These are phyloP conservation scores for Argopecten irradians DNA, from an alignment of 1,140 invertebrate genomes.

Conservation along the genomic window DNA sequence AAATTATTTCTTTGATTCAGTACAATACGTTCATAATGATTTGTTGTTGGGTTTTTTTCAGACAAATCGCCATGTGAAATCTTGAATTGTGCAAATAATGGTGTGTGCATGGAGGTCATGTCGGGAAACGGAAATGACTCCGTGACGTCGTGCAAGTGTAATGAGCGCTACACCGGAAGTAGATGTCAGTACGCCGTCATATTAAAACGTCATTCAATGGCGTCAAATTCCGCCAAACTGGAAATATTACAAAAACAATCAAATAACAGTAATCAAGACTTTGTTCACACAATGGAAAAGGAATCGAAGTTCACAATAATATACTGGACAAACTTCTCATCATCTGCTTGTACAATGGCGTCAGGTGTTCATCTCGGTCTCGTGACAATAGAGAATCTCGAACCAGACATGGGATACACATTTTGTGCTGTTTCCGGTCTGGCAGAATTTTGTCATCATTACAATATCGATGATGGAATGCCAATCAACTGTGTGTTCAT, in stretches of 20 bases:
- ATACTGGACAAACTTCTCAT: neutral
- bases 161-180: neutral
- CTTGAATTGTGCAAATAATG: neutral
- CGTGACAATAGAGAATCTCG: neutral
- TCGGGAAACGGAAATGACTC: neutral
- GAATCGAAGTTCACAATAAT: neutral
- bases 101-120: neutral
- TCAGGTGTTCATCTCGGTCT: neutral
- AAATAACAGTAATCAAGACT: neutral
- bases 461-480: neutral
- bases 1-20: too few species aligned
- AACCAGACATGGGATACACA: neutral
- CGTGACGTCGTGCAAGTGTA: neutral
- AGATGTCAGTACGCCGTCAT: neutral
- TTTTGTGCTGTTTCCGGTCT: neutral
- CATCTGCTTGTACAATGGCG: neutral
- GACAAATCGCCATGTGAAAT: neutral
- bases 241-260: neutral
- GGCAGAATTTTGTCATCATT: neutral
- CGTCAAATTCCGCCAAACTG: neutral
- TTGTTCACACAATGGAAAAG: neutral
- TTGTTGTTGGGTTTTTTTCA: too few species aligned
- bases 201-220: neutral
- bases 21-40: too few species aligned
- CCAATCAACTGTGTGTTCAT: neutral